Evolutionary conservation across 2,797 vertebrate genomes (phyloP), one percentile per base, ranked within the genome.

Genomic region (Xiphorhynchus erythropygius): DNA sequence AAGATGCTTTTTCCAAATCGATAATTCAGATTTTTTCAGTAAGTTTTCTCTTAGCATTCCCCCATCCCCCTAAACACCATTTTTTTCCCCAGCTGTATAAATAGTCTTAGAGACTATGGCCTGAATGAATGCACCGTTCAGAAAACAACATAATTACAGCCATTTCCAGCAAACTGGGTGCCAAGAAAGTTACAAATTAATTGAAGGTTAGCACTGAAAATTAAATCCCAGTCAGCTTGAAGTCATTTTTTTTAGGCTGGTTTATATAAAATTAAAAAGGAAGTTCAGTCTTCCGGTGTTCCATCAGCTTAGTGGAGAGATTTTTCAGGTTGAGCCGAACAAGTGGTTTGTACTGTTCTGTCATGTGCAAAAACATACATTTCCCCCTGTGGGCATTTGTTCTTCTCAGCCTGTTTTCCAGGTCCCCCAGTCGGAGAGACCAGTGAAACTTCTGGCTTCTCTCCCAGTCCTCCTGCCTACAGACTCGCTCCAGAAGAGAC

Each of bases 121-220:
- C 96, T 96, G 93, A 97, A 97, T 96, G 97, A 97, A 97, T 97
- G 97, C 96, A 95, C 93, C 77, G n/a, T 97, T 98, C 97, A 97
- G 96, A 97, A 97, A 98, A 98, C 97, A 98, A 97, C 97, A 97
- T 98, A 98, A 98, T 98, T 98, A 98, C 94, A 98, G 97, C 97
- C 96, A 97, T 98, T 97, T 97, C 95, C 94, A 97, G 96, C 96
- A 97, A 97, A 97, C 79, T n/a, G 67, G 94, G 90, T 98, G 98
- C 97, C 98, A 97, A 98, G 98, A 98, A 98, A 97, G 98, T 98
- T 98, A 98, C 97, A 97, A 97, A 98, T 98, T 98, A 98, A 98
- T 98, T 98, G 97, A 98, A 98, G 98, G 98, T 98, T 98, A 98
- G 97, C 95, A 96, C 80, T 97, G 97, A 97, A 98, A 98, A 98